Conservation (phyloP, 1,140 invertebrate genomes). For the Drosophila aff. region DNA sequence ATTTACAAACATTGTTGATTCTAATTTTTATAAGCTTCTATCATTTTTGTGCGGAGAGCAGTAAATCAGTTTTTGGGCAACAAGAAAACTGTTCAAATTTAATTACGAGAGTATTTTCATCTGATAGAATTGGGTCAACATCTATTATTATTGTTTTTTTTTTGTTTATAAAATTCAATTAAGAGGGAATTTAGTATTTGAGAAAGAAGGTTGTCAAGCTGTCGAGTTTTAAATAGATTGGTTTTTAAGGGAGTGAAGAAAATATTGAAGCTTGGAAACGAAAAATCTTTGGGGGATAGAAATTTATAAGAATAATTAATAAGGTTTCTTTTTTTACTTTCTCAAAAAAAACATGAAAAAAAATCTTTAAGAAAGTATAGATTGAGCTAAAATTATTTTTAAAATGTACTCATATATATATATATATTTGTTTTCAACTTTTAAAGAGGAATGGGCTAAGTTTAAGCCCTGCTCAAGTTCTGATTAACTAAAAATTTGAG, state of each 20-base stretch:
- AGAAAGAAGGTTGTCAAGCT: background rate
- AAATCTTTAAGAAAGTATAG: background rate
- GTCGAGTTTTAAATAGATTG: conserved; percentile 1
- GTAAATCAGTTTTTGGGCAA: conserved; percentile 27
- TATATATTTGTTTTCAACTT: no score
- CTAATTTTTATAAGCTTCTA: conserved; percentile 20
- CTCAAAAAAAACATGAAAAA: background rate
- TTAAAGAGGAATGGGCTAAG: no score
- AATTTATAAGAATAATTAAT: no score
- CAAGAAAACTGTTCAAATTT: conserved; percentile 17
- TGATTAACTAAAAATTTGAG: background rate
- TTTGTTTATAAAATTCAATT: conserved; percentile 10
- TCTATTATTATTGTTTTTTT: background rate
- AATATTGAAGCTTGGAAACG: background rate
- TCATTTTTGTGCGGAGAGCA: conserved; percentile 5
- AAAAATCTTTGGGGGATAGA: background rate
- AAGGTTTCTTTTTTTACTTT: background rate
- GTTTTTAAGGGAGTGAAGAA: background rate
- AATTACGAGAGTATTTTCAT: conserved; percentile 3
- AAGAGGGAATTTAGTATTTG: background rate
- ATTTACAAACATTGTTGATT: conserved; percentile 24
- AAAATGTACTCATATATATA: no score
- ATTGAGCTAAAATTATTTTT: background rate
- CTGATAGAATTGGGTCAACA: conserved; percentile 8
- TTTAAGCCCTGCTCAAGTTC: background rate